Evolutionary conservation across 2,888 invertebrate species (phyloP), one percentile per base, ranked within the genome.

Genomic region (Lypha dubia): DNA sequence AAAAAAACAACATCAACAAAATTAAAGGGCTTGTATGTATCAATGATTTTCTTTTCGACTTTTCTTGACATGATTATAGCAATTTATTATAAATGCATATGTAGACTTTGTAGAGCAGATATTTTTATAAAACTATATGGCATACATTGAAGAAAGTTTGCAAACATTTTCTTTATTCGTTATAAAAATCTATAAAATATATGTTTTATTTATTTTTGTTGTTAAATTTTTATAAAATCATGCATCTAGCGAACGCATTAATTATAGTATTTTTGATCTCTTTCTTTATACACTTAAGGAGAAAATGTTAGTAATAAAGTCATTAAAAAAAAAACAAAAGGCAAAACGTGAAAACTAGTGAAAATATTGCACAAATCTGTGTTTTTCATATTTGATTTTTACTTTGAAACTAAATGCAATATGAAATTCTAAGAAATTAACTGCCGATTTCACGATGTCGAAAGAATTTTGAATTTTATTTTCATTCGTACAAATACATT

Each of bases 21-120:
- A 51, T n/a, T n/a, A n/a, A 62, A 62, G 74, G 62, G 62, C 62
- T 51, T 62, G 38, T 49, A 28, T 49, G n/a, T 38, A 32, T 53
- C 22, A 56, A n/a, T 6, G 56, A 24, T 58, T 70, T 71, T 38
- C 22, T 15, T 22, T n/a, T 51, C 13, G 6, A 51, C 38, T 56
- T 75, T 75, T 51, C 63, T 51, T 38, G 51, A 60, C 62, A 53
- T 75, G 75, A 65, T 75, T 65, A 75, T 75, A 65, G 63, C 56
- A 67, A 76, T 67, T 67, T 67, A 32, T 49, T 63, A 3, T 9
- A 51, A 38, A 71, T 67, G 28, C 3, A 17, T 46, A 13, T 24
- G n/a, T 53, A 53, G 35, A 49, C 17, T 15, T 51, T 58, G 32
- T 63, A 65, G 28, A 49, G n/a, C 46, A n/a, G n/a, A n/a, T n/a